Conservation (phyloP, 2,113 vertebrate species). For the Rousettus leschenaultii region DNA sequence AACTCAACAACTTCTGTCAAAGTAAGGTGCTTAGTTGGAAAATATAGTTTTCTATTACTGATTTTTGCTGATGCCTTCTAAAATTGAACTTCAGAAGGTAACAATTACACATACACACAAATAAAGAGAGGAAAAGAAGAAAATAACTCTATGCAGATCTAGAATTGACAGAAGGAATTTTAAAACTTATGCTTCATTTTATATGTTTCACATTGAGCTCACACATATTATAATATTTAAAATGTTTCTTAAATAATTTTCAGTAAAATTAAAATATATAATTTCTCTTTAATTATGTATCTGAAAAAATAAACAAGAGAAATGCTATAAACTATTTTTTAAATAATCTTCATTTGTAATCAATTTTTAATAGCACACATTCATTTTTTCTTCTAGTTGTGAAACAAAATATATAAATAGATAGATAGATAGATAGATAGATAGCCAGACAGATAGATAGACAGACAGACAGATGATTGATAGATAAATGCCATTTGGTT, state of each 20-base stretch:
- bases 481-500: neutral
- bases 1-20: slow-evolving; percentile 78
- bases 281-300: slow-evolving; percentile 71
- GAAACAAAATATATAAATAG: neutral
- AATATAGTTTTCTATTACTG: slow-evolving; percentile 56
- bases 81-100: slow-evolving; percentile 72
- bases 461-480: too few species aligned
- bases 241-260: slow-evolving; percentile 70
- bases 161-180: slow-evolving; percentile 49
- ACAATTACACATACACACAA: neutral
- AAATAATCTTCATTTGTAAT: slow-evolving; percentile 62
- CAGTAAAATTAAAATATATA: slow-evolving; percentile 75
- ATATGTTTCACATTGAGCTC: slow-evolving; percentile 63
- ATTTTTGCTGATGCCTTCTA: slow-evolving; percentile 66
- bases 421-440: too few species aligned
- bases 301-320: slow-evolving; percentile 69
- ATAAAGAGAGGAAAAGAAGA: neutral
- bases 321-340: slow-evolving; percentile 41
- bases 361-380: neutral
- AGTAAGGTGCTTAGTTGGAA: slow-evolving; percentile 73
- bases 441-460: too few species aligned
- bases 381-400: neutral
- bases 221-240: neutral
- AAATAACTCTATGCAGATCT: slow-evolving; percentile 61
- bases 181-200: slow-evolving; percentile 65